Conservation (phyloP, 2,113 vertebrate species). For the Erythrolamprus reginae region DNA sequence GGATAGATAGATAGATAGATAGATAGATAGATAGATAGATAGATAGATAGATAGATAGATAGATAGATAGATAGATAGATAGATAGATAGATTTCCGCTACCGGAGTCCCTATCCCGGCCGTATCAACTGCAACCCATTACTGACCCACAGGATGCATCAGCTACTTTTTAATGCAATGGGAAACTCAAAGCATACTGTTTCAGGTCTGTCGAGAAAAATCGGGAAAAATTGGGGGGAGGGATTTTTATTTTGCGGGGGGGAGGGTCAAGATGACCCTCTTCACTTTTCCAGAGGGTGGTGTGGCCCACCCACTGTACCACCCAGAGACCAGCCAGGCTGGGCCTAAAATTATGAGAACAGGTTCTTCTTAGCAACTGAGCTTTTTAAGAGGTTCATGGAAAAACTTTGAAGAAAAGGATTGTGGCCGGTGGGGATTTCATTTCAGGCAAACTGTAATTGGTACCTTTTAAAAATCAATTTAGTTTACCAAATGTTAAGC, state of each 20-base stretch:
- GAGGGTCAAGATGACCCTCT: neutral
- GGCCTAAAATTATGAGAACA: neutral
- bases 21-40: too few relatives aligned
- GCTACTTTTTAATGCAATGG: too few relatives aligned
- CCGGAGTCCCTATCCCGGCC: too few relatives aligned
- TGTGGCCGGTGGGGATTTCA: neutral
- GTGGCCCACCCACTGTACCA: neutral
- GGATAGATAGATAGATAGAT: too few relatives aligned
- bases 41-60: too few relatives aligned
- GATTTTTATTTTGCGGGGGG: too few relatives aligned
- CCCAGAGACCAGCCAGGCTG: neutral
- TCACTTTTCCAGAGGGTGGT: neutral
- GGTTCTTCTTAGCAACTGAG: neutral
- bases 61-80: too few relatives aligned
- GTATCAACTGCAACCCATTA: too few relatives aligned
- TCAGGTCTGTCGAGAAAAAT: neutral
- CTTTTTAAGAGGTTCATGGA: neutral
- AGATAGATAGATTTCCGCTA: too few relatives aligned
- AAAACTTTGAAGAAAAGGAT: neutral
- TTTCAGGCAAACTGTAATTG: neutral
- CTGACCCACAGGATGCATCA: too few relatives aligned
- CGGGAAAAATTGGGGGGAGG: neutral
- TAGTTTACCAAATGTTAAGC: neutral
- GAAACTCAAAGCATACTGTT: neutral
- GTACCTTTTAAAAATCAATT: neutral